Conservation (phyloP, 2,797 vertebrate species). For the Bovichtus variegatus region DNA sequence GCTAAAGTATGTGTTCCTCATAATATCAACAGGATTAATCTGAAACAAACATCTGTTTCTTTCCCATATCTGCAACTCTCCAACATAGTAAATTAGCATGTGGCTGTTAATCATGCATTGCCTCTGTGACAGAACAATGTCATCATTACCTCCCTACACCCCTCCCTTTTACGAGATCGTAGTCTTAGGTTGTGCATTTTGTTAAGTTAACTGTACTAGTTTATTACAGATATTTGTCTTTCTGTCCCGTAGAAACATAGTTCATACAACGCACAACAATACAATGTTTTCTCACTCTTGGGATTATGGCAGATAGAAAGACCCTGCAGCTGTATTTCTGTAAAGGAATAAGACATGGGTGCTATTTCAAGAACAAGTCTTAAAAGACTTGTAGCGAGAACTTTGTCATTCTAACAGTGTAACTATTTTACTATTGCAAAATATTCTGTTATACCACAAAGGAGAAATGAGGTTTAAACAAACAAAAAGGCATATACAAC, state of each 20-base stretch:
- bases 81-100: slow-evolving; percentile 36
- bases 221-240: slow-evolving; percentile 31
- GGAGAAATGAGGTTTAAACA: neutral
- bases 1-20: slow-evolving; percentile 27
- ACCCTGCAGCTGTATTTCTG: slow-evolving; percentile 52
- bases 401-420: slow-evolving; percentile 16
- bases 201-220: neutral
- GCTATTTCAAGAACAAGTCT: slow-evolving; percentile 44
- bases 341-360: slow-evolving; percentile 25
- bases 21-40: slow-evolving; percentile 36
- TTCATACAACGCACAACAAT: slow-evolving; percentile 31
- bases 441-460: neutral
- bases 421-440: slow-evolving; percentile 4
- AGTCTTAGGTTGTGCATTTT: slow-evolving; percentile 23
- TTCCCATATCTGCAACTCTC: slow-evolving; percentile 16
- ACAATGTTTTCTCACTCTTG: slow-evolving; percentile 38
- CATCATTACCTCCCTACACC: slow-evolving; percentile 8
- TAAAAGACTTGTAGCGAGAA: slow-evolving; percentile 21
- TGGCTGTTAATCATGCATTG: slow-evolving; percentile 48
- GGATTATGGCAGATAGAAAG: slow-evolving; percentile 44
- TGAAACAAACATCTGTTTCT: slow-evolving; percentile 45
- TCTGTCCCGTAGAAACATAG: slow-evolving; percentile 34
- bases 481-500: neutral
- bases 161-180: slow-evolving; percentile 10
- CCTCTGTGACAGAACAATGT: slow-evolving; percentile 38